Evolutionary conservation across 2,888 invertebrate species (phyloP).

Genomic region (Patella caerulea): DNA sequence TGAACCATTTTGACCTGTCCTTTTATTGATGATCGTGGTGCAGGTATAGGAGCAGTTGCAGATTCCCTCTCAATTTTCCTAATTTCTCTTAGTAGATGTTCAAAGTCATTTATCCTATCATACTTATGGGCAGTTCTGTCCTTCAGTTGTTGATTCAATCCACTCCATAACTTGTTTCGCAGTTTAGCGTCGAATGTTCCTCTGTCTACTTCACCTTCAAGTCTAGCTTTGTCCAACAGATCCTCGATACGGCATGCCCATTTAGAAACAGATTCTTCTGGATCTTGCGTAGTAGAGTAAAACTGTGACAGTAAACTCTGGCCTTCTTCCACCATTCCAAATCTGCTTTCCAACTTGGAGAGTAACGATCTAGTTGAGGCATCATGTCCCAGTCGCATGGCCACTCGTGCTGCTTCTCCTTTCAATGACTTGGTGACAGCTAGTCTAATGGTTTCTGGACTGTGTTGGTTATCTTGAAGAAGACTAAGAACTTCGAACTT

Average conservation of each 20-base stretch:
- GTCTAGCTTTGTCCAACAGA: background rate
- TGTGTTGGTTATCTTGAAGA: background rate
- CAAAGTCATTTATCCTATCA: background rate
- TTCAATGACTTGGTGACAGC: background rate
- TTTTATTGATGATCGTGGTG: background rate
- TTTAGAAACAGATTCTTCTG: constrained; percentile 1
- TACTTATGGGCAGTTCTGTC: background rate
- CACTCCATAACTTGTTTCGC: background rate
- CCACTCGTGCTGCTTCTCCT: constrained; percentile 1
- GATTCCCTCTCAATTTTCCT: background rate
- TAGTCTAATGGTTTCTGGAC: background rate
- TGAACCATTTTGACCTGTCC: background rate
- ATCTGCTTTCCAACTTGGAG: background rate
- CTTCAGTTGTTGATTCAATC: background rate
- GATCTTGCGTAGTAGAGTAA: background rate
- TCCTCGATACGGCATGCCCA: background rate
- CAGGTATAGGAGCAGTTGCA: background rate
- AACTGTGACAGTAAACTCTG: background rate
- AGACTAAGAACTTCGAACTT: background rate
- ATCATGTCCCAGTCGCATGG: background rate
- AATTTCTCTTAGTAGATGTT: background rate
- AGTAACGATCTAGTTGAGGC: background rate
- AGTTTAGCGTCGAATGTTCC: background rate
- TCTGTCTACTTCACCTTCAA: background rate
- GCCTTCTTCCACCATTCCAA: background rate